A percentile compares a stretch with the other conserved stretches of the same genome.
Evolutionary conservation across 2,113 vertebrate species (phyloP).

Genomic region (Scalopus aquaticus): DNA sequence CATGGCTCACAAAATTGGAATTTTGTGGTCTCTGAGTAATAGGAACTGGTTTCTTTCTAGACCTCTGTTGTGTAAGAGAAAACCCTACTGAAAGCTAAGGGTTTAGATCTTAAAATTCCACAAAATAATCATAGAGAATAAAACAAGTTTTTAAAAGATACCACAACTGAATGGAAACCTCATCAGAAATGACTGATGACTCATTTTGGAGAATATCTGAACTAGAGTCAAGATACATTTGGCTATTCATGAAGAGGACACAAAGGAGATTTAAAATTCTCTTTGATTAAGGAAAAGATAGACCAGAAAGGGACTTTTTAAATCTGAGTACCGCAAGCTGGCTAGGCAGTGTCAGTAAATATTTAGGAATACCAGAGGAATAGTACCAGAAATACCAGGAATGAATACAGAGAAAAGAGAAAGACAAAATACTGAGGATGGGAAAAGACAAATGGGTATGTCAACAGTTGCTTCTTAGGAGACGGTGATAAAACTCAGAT

Average conservation of each 20-base stretch:
- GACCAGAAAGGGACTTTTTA: not conserved
- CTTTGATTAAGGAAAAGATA: not conserved
- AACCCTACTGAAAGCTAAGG: not conserved
- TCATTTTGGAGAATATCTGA: slow-evolving; percentile 33
- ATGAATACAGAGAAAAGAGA: not conserved
- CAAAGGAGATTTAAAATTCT: not conserved
- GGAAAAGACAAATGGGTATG: not conserved
- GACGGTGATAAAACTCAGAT: not conserved
- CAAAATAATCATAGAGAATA: not conserved
- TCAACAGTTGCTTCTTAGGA: not conserved
- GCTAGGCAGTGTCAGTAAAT: not conserved
- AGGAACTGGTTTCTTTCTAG: slow-evolving; percentile 5
- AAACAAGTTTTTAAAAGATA: slow-evolving; percentile 4
- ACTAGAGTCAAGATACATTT: slow-evolving; percentile 1
- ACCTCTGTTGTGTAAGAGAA: not conserved
- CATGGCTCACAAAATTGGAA: not conserved
- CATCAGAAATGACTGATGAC: not conserved
- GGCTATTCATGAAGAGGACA: not conserved
- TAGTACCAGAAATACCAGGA: not conserved
- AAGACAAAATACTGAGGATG: not conserved
- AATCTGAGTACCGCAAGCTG: not conserved
- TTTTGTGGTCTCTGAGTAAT: not conserved
- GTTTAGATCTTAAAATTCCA: slow-evolving; percentile 33
- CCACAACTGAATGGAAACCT: slow-evolving; percentile 42
- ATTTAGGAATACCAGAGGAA: not conserved